These are phyloP conservation scores for Odontamblyopus rebecca DNA, from an alignment of 2,797 vertebrate species.

Conservation along the genomic window DNA sequence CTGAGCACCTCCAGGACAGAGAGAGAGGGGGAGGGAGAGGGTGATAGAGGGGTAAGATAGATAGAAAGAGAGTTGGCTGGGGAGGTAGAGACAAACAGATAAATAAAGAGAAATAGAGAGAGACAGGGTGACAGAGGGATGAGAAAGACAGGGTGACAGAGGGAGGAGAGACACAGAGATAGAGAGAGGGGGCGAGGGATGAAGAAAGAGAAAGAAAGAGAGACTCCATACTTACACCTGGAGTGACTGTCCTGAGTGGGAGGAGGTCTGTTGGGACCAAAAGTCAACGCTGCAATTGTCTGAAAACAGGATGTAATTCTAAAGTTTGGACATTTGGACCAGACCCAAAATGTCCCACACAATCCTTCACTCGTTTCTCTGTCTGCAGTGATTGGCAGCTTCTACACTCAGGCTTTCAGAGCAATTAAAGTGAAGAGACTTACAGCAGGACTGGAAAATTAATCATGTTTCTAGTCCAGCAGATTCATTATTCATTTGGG, in stretches of 20 bases:
- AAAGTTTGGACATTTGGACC: conserved; percentile 11
- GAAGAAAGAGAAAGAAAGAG: conserved; percentile 24
- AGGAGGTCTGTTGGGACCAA: conserved; percentile 47
- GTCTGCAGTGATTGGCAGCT: conserved; percentile 18
- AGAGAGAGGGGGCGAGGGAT: neutral
- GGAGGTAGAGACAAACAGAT: neutral
- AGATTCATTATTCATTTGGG: neutral
- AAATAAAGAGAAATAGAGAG: no score
- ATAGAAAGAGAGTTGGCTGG: no score
- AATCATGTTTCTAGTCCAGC: conserved; percentile 3
- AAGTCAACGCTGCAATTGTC: conserved; percentile 37
- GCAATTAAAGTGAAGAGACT: conserved; percentile 6
- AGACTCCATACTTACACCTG: conserved; percentile 57
- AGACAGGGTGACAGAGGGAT: no score
- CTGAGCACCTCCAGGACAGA: conserved; percentile 65
- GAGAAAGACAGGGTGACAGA: no score
- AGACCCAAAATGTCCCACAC: neutral
- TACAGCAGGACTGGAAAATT: neutral
- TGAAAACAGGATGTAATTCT: conserved; percentile 47
- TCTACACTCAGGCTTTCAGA: neutral
- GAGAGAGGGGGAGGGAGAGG: conserved; percentile 3
- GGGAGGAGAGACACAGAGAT: no score
- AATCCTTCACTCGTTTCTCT: conserved; percentile 14
- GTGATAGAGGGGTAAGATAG: neutral
- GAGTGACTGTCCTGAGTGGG: conserved; percentile 51